Evolutionary conservation across 2,888 invertebrate genomes (phyloP).

Genomic region (Mythimna loreyi): DNA sequence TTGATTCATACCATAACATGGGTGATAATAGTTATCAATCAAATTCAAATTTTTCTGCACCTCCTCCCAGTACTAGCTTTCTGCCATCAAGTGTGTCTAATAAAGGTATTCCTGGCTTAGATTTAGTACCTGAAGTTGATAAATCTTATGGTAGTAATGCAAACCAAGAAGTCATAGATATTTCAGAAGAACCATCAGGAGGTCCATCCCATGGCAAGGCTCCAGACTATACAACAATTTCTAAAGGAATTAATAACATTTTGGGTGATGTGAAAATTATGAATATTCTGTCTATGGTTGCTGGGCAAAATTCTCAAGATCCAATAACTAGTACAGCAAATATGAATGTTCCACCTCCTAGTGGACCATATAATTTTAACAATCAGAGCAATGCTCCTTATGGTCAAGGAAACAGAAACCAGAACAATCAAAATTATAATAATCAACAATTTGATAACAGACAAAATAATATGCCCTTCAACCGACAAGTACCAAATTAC

Average conservation of each 20-base stretch:
- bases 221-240: conserved; percentile 91
- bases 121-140: conserved; percentile 91
- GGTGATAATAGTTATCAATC: conserved; percentile 61
- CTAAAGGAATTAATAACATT: conserved; percentile 91
- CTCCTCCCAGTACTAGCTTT: conserved; percentile 72
- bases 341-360: conserved; percentile 28
- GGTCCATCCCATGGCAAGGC: conserved; percentile 51
- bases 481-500: conserved; percentile 66
- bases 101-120: conserved; percentile 94
- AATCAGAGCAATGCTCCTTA: conserved; percentile 52
- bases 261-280: conserved; percentile 92
- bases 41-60: conserved; percentile 47
- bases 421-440: conserved; percentile 61
- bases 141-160: conserved; percentile 59
- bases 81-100: conserved; percentile 75
- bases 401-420: conserved; percentile 72
- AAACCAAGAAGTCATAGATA: conserved; percentile 79
- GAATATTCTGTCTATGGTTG: conserved; percentile 90
- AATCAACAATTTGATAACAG: conserved; percentile 69
- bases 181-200: conserved; percentile 70
- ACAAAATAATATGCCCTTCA: conserved; percentile 68
- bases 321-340: conserved; percentile 51
- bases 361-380: conserved; percentile 50
- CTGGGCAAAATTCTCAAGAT: conserved; percentile 61
- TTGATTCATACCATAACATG: conserved; percentile 73